Evolutionary conservation across 2,888 invertebrate genomes (phyloP), one percentile per base, ranked within the genome.

Genomic region (Thereva nobilitata): DNA sequence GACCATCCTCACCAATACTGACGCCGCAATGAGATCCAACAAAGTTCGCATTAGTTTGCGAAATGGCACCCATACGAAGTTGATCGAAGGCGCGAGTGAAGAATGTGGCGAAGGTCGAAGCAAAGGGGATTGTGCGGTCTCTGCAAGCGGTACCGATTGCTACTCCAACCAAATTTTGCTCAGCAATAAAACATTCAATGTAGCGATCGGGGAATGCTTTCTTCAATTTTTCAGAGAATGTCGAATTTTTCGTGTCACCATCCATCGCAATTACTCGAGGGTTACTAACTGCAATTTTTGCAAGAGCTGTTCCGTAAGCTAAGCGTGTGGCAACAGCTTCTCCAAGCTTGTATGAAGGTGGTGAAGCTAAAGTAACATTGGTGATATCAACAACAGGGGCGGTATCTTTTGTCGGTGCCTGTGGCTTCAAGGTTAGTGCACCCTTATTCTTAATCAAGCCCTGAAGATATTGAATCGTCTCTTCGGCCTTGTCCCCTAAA

Each of bases 31-130:
- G 99, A 0, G 98, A 98, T 0, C 97, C 97, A 68, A 85, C 94
- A 80, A 97, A 93, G 83, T 98, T 99, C 23, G 95, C 91, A 82
- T 99, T 97, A 35, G 95, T 92, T 84, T 97, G 97, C 44, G 97
- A 97, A 79, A 99, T 97, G 57, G 98, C 99, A 23, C 95, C 99
- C 98, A 99, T 99, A 71, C 99, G 91, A 78, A 99, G 93, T 89
- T 99, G 98, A 84, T 99, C 98, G 80, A 92, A 97, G 56, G 97
- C 95, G 74, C 99, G 86, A 2, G 94, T 92, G 80, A 98, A 92
- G 87, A 99, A 99, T 3, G 95, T 93, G 44, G 98, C 98, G 83
- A 99, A 99, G 7, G 99, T 97, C 67, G 96, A 97, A 2, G 89
- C 93, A 83, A 99, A 99, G 1, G 95, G 91, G 56, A 99, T 89